Conservation (phyloP, 2,797 vertebrate genomes). For the Mallotus villosus region DNA sequence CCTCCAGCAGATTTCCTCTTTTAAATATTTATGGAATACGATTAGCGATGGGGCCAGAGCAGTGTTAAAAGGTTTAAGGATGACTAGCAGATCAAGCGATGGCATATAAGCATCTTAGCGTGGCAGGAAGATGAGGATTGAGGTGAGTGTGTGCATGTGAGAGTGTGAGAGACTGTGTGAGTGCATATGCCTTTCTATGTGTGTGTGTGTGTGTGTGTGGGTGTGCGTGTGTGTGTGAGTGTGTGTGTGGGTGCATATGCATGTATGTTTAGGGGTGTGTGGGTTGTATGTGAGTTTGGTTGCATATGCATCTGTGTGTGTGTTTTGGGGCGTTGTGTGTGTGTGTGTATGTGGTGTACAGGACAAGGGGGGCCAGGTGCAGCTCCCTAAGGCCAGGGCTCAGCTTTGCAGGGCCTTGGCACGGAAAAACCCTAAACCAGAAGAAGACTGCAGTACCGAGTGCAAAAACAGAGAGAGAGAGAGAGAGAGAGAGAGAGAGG, state of each 20-base stretch:
- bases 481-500: slow-evolving; percentile 1
- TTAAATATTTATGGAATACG: slow-evolving; percentile 73
- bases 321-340: slow-evolving; percentile 3
- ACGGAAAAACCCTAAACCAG: slow-evolving; percentile 25
- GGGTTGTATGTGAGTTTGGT: background rate
- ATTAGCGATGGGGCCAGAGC: slow-evolving; percentile 67
- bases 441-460: background rate
- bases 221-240: slow-evolving; percentile 24
- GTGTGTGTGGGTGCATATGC: background rate
- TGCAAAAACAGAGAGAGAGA: background rate
- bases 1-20: slow-evolving; percentile 66
- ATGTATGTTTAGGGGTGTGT: slow-evolving; percentile 1
- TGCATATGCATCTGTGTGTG: slow-evolving; percentile 16
- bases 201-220: slow-evolving; percentile 22
- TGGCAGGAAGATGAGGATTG: slow-evolving; percentile 42
- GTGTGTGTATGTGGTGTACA: background rate
- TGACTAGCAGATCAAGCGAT: slow-evolving; percentile 68
- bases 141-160: slow-evolving; percentile 28
- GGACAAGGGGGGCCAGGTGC: slow-evolving; percentile 35
- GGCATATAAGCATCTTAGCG: slow-evolving; percentile 62
- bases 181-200: slow-evolving; percentile 6
- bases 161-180: slow-evolving; percentile 11
- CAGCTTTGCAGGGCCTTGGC: slow-evolving; percentile 31
- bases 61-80: slow-evolving; percentile 70
- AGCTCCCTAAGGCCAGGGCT: slow-evolving; percentile 35